Evolutionary conservation across 2,797 vertebrate genomes (phyloP).

Genomic region (Pterois miles): DNA sequence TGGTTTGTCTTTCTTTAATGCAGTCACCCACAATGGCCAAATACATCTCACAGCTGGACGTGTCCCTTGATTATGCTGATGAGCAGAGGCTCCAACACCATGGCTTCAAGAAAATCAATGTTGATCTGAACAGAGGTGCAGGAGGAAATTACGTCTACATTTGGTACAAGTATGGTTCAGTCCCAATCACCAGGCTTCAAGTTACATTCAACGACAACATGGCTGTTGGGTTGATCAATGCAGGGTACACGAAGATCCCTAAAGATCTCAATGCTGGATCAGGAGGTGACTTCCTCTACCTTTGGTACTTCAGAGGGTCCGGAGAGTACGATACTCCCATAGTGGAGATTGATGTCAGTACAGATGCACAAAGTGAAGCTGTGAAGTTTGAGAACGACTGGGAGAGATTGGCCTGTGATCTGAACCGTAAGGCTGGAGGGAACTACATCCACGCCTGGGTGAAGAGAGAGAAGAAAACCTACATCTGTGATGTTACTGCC

Average conservation of each 20-base stretch:
- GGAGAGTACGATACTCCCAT: background rate
- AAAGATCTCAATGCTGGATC: background rate
- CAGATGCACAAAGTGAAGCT: background rate
- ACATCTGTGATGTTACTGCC: constrained; percentile 15
- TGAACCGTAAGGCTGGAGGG: accelerated
- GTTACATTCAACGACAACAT: background rate
- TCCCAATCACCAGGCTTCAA: constrained; percentile 20
- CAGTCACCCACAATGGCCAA: background rate
- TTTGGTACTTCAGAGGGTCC: constrained; percentile 7
- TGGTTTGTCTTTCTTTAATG: background rate
- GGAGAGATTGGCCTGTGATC: constrained; percentile 1
- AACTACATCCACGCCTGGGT: background rate
- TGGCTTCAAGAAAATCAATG: background rate
- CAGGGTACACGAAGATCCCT: background rate
- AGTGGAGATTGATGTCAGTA: background rate
- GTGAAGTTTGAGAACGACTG: accelerated
- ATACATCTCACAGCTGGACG: background rate
- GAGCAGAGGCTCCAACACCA: accelerated
- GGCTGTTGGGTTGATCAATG: background rate
- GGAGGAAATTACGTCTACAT: background rate
- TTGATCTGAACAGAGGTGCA: constrained; percentile 1
- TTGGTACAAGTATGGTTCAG: background rate
- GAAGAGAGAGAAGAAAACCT: background rate
- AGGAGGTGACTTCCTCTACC: background rate
- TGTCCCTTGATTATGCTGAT: background rate